A percentile compares a stretch with the other conserved stretches of the same genome.
Conservation (phyloP, 2,113 vertebrate species). For the Gopherus evgoodei region DNA sequence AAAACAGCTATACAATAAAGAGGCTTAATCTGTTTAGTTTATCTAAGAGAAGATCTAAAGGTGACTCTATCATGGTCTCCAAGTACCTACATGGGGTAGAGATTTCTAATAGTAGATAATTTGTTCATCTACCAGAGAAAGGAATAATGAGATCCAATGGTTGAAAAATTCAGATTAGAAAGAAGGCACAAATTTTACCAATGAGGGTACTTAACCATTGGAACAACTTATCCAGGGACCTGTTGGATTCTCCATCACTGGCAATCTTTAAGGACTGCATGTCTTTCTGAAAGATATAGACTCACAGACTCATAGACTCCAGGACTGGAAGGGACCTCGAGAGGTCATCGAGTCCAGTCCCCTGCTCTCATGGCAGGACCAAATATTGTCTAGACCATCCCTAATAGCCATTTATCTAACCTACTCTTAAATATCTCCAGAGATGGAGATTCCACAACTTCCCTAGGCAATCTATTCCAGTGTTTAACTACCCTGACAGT, state of each 20-base stretch:
- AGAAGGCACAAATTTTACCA: background rate
- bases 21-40: background rate
- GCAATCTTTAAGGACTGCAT: background rate
- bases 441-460: no score
- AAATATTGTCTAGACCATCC: no score
- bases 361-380: no score
- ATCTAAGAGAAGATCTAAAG: background rate
- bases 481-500: no score
- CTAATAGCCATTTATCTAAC: no score
- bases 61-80: background rate
- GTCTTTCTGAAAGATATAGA: background rate
- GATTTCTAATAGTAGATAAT: background rate
- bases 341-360: no score
- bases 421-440: no score
- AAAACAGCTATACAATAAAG: background rate
- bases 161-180: background rate
- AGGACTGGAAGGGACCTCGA: no score
- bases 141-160: background rate
- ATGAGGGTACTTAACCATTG: background rate
- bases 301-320: no score
- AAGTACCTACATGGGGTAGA: background rate
- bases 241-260: background rate
- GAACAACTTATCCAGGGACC: background rate
- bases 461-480: no score
- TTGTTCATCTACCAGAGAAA: background rate